Evolutionary conservation across 2,888 invertebrate species (phyloP), one percentile per base, ranked within the genome.

Genomic region (Diarsia brunnea): DNA sequence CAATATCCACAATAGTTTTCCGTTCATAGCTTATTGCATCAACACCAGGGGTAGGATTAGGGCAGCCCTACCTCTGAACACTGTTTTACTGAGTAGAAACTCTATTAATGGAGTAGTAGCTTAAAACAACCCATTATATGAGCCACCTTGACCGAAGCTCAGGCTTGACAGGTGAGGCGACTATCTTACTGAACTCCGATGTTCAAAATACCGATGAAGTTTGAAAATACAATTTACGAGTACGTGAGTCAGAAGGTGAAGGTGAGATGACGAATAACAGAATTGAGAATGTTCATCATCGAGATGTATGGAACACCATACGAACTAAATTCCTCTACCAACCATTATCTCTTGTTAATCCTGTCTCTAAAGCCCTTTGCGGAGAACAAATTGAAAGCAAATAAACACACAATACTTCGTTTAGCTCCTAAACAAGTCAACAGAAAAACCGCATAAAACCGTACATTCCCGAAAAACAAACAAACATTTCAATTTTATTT

Each of bases 51-150:
- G 72, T 73, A 69, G 79, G 69, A 8, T 84, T 79, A 85, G 71
- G 38, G 74, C 84, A 87, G 89, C 75, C 68, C 79, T 64, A 77
- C 78, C 68, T 68, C 84, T 79, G 75, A 84, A 60, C 45, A 84
- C 88, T 82, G 78, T 47, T 19, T 66, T 63, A 82, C 88, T 89
- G 88, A 81, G 89, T 88, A 88, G 89, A 86, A 88, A 84, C 88
- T 88, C 88, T 24, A 16, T 24, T 4, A 24, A 11, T 24, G 7
- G 24, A 7, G 47, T 24, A 14, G 3, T 7, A 8, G 27, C 27
- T 58, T 27, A 8, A 27, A 27, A 19, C 1, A 31, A 12, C 0
- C 10, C 58, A 27, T 27, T 58, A 16, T 27, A 19, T 19, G 7
- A 27, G 16, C 58, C 7, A 16, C 4, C 4, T 12, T 53, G 4